phyloP scores from a whole-genome alignment of 2,797 vertebrate species.

The Sebastes diploproa region DNA sequence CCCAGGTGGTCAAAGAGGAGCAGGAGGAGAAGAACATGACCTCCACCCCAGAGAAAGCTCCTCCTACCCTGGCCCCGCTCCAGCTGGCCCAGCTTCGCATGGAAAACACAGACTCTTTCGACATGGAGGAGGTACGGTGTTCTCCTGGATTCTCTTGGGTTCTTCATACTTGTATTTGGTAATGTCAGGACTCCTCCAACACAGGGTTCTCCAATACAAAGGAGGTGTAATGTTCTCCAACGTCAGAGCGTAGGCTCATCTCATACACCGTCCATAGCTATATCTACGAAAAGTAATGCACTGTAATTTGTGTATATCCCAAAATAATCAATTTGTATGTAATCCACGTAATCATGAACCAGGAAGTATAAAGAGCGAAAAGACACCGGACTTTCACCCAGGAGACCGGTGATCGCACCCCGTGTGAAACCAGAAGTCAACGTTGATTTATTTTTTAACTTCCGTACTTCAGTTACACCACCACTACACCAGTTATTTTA shows the following conservation, averaged over 20 bases:
- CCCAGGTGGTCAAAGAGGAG: neutral
- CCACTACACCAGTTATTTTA: neutral
- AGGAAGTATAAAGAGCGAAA: too few species aligned
- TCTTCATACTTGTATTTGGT: neutral
- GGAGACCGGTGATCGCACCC: too few species aligned
- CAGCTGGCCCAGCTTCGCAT: conserved; percentile 83
- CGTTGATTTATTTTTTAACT: too few species aligned
- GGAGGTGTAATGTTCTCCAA: neutral
- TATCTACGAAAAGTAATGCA: too few species aligned
- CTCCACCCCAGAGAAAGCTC: conserved; percentile 56
- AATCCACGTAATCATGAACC: neutral
- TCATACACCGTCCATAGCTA: too few species aligned
- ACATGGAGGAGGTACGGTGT: conserved; percentile 93
- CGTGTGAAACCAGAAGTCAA: too few species aligned
- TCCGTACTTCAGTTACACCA: too few species aligned
- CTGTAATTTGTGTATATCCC: neutral
- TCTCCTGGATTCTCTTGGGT: neutral
- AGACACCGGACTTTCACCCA: too few species aligned
- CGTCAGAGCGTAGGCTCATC: neutral
- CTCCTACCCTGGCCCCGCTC: conserved; percentile 72
- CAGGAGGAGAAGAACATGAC: conserved; percentile 29
- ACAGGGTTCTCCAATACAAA: neutral
- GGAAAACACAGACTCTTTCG: conserved; percentile 92
- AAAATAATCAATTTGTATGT: neutral
- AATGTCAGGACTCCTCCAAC: neutral